Evolutionary conservation across 2,888 invertebrate genomes (phyloP).

Genomic region (Tachina lurida): DNA sequence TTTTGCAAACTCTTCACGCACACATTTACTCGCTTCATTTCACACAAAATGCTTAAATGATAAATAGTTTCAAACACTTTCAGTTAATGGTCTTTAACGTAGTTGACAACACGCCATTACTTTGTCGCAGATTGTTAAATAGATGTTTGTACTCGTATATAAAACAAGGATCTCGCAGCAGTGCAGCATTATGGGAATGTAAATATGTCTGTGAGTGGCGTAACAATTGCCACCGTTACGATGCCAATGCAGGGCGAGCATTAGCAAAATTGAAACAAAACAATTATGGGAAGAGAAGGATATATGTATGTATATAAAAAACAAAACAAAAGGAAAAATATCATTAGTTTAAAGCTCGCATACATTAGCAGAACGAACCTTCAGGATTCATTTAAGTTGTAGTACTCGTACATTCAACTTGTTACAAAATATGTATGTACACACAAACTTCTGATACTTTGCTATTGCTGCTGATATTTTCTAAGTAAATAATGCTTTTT

Average conservation of each 20-base stretch:
- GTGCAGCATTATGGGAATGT: neutral
- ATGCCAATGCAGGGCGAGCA: neutral
- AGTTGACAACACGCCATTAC: slow-evolving; percentile 40
- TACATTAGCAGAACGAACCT: slow-evolving; percentile 55
- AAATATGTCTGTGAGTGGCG: neutral
- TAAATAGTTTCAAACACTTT: slow-evolving; percentile 69
- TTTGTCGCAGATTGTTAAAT: slow-evolving; percentile 38
- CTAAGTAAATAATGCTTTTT: neutral
- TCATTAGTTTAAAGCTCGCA: slow-evolving; percentile 56
- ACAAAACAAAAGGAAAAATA: slow-evolving; percentile 15
- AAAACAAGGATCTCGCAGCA: neutral
- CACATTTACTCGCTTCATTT: slow-evolving; percentile 19
- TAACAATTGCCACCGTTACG: slow-evolving; percentile 3
- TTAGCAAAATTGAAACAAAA: slow-evolving; percentile 25
- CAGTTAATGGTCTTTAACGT: slow-evolving; percentile 58
- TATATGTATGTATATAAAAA: neutral
- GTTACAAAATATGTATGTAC: neutral
- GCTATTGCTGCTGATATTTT: neutral
- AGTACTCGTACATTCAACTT: slow-evolving; percentile 5
- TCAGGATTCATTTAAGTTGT: slow-evolving; percentile 54
- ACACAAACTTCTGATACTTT: neutral
- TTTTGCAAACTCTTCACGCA: neutral
- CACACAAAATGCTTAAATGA: slow-evolving; percentile 50
- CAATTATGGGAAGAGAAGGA: neutral
- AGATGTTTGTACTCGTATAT: neutral